These are phyloP conservation scores for Oryzias melastigma DNA, from an alignment of 2,113 vertebrate genomes.

Conservation along the genomic window DNA sequence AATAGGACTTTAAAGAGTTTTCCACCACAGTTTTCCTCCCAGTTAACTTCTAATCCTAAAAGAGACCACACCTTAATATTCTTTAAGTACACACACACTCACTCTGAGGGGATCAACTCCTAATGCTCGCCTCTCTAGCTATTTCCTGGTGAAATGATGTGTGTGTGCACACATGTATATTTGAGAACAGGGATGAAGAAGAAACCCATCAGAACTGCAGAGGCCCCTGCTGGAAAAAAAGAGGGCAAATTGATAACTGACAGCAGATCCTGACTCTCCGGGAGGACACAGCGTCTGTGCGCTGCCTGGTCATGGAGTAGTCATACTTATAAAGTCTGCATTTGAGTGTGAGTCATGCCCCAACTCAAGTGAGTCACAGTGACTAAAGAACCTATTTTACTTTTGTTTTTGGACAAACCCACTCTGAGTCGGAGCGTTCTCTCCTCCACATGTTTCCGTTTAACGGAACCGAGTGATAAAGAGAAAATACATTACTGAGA, in stretches of 20 bases:
- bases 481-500: constrained; percentile 20
- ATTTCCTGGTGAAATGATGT: constrained; percentile 44
- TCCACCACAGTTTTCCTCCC: background rate
- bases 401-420: constrained; percentile 3
- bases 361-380: constrained; percentile 37
- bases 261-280: constrained; percentile 44
- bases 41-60: background rate
- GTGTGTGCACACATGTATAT: constrained; percentile 19
- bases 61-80: background rate
- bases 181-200: constrained; percentile 28
- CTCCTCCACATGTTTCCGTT: background rate
- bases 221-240: constrained; percentile 41
- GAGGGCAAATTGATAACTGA: constrained; percentile 51
- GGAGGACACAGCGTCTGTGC: constrained; percentile 7
- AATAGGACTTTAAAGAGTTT: background rate
- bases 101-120: constrained; percentile 17
- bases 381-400: constrained; percentile 26
- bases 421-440: background rate
- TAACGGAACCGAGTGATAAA: constrained; percentile 35
- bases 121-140: constrained; percentile 3
- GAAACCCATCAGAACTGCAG: constrained; percentile 31
- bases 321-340: constrained; percentile 24
- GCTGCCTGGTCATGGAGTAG: constrained; percentile 37
- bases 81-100: constrained; percentile 1
- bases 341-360: constrained; percentile 32